Evolutionary conservation across 2,888 invertebrate genomes (phyloP), one percentile per base, ranked within the genome.

Genomic region (Agrotis puta): DNA sequence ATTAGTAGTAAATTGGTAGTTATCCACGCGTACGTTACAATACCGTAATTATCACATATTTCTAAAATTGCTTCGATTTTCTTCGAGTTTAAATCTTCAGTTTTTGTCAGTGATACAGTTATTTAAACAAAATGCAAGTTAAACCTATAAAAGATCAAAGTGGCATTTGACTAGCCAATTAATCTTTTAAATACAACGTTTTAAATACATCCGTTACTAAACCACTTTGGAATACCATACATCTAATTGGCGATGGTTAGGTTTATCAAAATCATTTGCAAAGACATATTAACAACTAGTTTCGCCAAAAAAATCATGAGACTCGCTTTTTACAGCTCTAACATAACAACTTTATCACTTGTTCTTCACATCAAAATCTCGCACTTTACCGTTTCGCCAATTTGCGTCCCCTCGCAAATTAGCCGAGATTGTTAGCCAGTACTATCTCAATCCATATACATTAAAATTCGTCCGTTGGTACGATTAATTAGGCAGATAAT

Each of bases 401-500:
- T 82, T 83, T 82, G 87, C 82, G 80, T 80, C 70, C n/a, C 33
- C 13, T 56, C 70, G 70, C 83, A 84, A 85, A 84, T 84, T 83
- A 83, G 74, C 77, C 61, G 70, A 83, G 75, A 81, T 86, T 86
- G 82, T 85, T 66, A 66, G 76, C 70, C 51, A 66, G 27, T 67
- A 65, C 84, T 83, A 87, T 87, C 85, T 86, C 83, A 88, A 85
- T 84, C 64, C 76, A 78, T 74, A 77, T 70, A 74, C 87, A 85
- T 85, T 82, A 87, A 88, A 89, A 89, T 89, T 87, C 87, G 87
- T 85, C 85, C 80, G 88, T 88, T 87, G 88, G 87, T 89, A 83
- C 93, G 94, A 94, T 95, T 95, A 95, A 95, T 95, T 94, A 95
- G 93, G 85, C 73, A 81, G 94, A 95, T 94, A 94, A 92, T 91